A percentile compares a stretch with the other conserved stretches of the same genome.
Conservation (phyloP, 2,797 vertebrate species). For the Tokudaia tokunoshimensis region DNA sequence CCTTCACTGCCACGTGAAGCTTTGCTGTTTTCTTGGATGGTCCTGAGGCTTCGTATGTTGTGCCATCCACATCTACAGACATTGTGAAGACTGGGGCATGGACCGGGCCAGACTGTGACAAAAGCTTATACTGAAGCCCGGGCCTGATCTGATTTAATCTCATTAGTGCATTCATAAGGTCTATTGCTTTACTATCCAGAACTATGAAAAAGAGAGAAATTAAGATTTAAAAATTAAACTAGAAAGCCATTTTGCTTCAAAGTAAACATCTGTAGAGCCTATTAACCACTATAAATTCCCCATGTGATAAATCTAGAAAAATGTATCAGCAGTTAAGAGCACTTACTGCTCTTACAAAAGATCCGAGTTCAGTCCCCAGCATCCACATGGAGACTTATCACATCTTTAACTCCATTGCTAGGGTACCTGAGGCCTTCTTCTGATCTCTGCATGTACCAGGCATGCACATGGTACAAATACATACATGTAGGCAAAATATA, state of each 20-base stretch:
- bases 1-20: slow-evolving; percentile 99
- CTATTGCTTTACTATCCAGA: slow-evolving; percentile 99
- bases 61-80: slow-evolving; percentile 98
- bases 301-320: neutral
- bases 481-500: neutral
- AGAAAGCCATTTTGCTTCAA: slow-evolving; percentile 42
- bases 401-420: neutral
- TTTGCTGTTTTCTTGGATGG: slow-evolving; percentile 99
- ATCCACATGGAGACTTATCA: neutral
- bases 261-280: neutral
- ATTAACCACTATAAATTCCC: slow-evolving; percentile 17
- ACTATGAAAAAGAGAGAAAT: slow-evolving; percentile 89
- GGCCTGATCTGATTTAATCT: slow-evolving; percentile 99
- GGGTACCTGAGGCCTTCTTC: neutral
- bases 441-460: neutral
- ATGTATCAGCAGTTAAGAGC: neutral
- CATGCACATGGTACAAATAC: neutral
- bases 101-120: slow-evolving; percentile 99
- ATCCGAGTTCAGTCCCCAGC: neutral
- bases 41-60: slow-evolving; percentile 96
- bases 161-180: slow-evolving; percentile 99
- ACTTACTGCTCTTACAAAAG: neutral
- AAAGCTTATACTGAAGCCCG: slow-evolving; percentile 98
- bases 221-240: slow-evolving; percentile 52
- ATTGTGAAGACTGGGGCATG: slow-evolving; percentile 99